Evolutionary conservation across 2,888 invertebrate genomes (phyloP), one percentile per base, ranked within the genome.

Genomic region (Pseudeuparius sepicola): DNA sequence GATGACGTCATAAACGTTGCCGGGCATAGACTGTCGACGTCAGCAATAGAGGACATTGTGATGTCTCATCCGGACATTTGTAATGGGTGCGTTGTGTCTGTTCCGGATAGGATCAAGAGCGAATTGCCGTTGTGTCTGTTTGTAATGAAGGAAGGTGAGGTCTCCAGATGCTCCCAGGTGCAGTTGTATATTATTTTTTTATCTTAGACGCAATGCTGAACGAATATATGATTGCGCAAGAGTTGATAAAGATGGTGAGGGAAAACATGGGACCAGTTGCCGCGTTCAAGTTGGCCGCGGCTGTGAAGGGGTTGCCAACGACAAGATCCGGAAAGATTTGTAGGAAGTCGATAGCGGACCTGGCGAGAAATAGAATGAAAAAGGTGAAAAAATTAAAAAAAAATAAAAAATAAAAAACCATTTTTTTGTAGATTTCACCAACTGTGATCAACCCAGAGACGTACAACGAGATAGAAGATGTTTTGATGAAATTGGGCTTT

Each of bases 1-100:
- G 94, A 94, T 63, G 94, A 94, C 61, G 84, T 90, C 39, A 93
- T 94, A 50, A 94, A 94, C 58, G 93, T 94, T 1, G 88, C 94
- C 1, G 94, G 93, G 0, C 93, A 93, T 59, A 68, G 93, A 32
- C 67, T 94, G 24, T 89, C 90, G 1, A 89, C 92, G 0, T 78
- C 86, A 0, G 86, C 88, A 1, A 61, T 94, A 3, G 94, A 94
- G 59, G 90, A 94, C 59, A 89, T 90, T 0, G 78, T 90, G 7
- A 60, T 92, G 24, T 71, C 82, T n/a, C 89, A 90, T 65, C 78
- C 81, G 0, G 78, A 86, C 44, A 71, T 94, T 1, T 79, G 77
- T 0, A 93, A 93, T 53, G 84, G 85, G 0, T 82, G 87, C 0
- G 93, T 94, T 0, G 77, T 94, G 7, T 92, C 90, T 0, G 86